Evolutionary conservation across 2,888 invertebrate species (phyloP), one percentile per base, ranked within the genome.

Genomic region (Crossocerus cetratus): DNA sequence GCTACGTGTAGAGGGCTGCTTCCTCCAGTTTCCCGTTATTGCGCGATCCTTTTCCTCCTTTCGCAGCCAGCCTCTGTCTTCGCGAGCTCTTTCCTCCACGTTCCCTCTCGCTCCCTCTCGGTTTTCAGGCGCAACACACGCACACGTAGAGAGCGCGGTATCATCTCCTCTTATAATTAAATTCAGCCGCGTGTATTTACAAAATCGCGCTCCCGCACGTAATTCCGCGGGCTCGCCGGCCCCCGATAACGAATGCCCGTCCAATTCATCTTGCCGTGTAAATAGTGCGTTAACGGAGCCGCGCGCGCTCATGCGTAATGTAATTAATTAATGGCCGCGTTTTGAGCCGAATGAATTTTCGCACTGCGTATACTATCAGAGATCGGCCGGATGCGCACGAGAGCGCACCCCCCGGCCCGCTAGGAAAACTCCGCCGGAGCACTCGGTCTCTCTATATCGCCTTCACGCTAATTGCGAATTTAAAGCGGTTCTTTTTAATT

Each of bases 11-110:
- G 32, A 32, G 32, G 32, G 32, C 11, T 32, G 32, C 32, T 32
- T 16, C 49, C 49, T 49, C 49, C 75, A 61, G 61, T 74, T 69
- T 45, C 70, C 77, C 77, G 81, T 84, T 86, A 86, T 87, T 84
- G 69, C 78, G 49, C 67, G 78, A 78, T 82, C 77, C 82, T 65
- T 72, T 61, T 22, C 61, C 18, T 70, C 67, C 73, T 63, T 78
- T 74, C 74, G 65, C 77, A 69, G 71, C 18, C 49, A n/a, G 49
- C 49, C 49, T 49, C 14, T 16, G 49, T 49, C 5, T 4, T 49
- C 49, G 14, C 14, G 16, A 49, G 14, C 13, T 14, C 45, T 14
- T 3, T 45, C 45, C 45, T 45, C 3, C 4, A 14, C n/a, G 13
- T 3, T 16, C n/a, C 16, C 49, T 49, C 14, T 49, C 49, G 5